Evolutionary conservation across 1,140 invertebrate genomes (phyloP).

Genomic region (Cotesia vestalis): DNA sequence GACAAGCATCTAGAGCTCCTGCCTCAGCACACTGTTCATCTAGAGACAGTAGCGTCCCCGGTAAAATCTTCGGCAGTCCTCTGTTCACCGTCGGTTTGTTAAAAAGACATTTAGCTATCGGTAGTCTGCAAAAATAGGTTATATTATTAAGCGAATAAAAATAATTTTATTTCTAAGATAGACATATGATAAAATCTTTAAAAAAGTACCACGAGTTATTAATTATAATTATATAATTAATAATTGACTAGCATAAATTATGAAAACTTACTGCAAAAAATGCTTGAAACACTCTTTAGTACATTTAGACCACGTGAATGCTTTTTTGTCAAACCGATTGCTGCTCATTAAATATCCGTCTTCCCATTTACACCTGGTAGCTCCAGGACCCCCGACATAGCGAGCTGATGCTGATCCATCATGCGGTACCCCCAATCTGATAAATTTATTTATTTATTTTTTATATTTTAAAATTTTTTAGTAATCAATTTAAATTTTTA

Average conservation of each 20-base stretch:
- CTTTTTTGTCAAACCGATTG: conserved; percentile 29
- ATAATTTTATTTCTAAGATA: background rate
- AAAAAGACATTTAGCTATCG: conserved; percentile 2
- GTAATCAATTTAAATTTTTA: background rate
- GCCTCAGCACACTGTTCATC: conserved; percentile 22
- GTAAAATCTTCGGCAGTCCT: conserved; percentile 18
- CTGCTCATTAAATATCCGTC: conserved; percentile 42
- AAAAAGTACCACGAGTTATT: too few species aligned
- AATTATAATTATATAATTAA: too few species aligned
- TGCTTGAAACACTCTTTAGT: conserved; percentile 35
- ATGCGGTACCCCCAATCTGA: conserved; percentile 39
- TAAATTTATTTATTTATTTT: conserved; percentile 1
- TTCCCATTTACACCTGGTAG: conserved; percentile 36
- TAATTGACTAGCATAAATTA: background rate
- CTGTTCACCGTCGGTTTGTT: conserved; percentile 6
- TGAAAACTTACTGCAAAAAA: conserved; percentile 31
- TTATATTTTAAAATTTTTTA: conserved; percentile 1
- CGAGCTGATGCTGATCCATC: conserved; percentile 35
- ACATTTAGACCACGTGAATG: conserved; percentile 35
- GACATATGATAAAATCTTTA: background rate
- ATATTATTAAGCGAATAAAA: background rate
- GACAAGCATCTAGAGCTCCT: conserved; percentile 22
- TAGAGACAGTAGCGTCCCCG: conserved; percentile 7
- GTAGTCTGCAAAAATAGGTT: background rate
- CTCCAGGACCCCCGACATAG: conserved; percentile 38